Conservation (phyloP, 2,113 vertebrate genomes). For the Halichoerus grypus region DNA sequence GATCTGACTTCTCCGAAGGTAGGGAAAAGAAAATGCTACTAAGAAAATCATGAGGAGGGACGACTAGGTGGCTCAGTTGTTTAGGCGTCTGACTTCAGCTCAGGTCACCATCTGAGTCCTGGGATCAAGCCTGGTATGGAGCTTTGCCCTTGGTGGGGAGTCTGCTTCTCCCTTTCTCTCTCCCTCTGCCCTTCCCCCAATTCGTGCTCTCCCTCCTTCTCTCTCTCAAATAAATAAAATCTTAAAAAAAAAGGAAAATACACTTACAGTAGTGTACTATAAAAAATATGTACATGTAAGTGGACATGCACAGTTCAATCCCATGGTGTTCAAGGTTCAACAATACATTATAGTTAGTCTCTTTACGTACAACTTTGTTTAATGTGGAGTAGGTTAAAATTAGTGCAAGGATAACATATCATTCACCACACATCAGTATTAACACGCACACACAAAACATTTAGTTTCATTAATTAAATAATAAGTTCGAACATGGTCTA, state of each 20-base stretch:
- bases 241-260: neutral
- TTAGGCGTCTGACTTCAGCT: neutral
- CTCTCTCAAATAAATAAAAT: neutral
- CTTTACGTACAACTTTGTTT: neutral
- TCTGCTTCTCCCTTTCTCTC: neutral
- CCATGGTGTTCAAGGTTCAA: neutral
- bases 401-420: neutral
- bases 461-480: neutral
- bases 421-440: neutral
- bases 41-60: neutral
- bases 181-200: neutral
- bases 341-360: neutral
- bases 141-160: neutral
- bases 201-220: neutral
- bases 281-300: neutral
- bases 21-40: neutral
- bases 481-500: neutral
- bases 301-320: neutral
- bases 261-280: neutral
- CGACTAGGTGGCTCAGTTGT: neutral
- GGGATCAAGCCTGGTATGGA: neutral
- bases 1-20: neutral
- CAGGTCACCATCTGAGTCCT: neutral
- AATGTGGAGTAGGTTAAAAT: neutral
- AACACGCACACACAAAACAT: neutral